Evolutionary conservation across 2,113 vertebrate genomes (phyloP).

Genomic region (Syrrhaptes paradoxus): DNA sequence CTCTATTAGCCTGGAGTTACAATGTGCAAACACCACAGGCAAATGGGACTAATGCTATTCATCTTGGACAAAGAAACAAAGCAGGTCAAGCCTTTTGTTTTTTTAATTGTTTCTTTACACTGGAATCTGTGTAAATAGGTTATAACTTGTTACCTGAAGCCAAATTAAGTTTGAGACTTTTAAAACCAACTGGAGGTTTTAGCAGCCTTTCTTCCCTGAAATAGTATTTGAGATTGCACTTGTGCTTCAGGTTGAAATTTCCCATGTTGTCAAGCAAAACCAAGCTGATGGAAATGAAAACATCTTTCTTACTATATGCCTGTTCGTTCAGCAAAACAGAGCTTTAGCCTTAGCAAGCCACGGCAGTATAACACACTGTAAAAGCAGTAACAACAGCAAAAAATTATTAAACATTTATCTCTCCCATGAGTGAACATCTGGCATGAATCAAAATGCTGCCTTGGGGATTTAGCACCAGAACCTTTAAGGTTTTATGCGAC

Average conservation of each 20-base stretch:
- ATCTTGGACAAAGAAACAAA: conserved; percentile 32
- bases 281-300: conserved; percentile 13
- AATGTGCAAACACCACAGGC: conserved; percentile 42
- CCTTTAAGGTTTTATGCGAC: conserved; percentile 78
- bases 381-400: conserved; percentile 87
- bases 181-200: not conserved
- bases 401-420: conserved; percentile 88
- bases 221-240: not conserved
- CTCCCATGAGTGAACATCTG: conserved; percentile 83
- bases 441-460: conserved; percentile 76
- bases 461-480: conserved; percentile 74
- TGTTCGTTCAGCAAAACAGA: conserved; percentile 41
- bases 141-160: not conserved
- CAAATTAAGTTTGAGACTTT: conserved; percentile 12
- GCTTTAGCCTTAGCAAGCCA: not conserved
- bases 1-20: not conserved
- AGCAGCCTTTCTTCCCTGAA: not conserved
- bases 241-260: conserved; percentile 42
- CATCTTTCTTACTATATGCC: conserved; percentile 6
- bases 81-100: not conserved
- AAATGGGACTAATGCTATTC: conserved; percentile 30
- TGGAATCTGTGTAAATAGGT: not conserved
- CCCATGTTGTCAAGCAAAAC: conserved; percentile 22
- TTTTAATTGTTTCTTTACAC: not conserved
- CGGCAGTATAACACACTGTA: conserved; percentile 71